A percentile compares a stretch with the other conserved stretches of the same genome.
Conservation (phyloP, 1,140 invertebrate genomes). For the Drosophila simulans region DNA sequence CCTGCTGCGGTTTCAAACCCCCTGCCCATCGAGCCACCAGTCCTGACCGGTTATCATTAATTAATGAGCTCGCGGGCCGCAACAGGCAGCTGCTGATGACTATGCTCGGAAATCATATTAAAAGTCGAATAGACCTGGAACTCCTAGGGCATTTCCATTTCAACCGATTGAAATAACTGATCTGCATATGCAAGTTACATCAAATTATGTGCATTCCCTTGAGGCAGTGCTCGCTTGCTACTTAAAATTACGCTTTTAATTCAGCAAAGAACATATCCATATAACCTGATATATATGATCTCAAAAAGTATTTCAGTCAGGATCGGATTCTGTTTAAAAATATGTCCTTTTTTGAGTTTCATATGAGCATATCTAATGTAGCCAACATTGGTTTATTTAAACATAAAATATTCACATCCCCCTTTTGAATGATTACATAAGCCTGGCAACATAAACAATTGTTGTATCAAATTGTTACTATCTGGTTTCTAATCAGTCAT, state of each 20-base stretch:
- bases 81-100: slow-evolving; percentile 18
- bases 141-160: slow-evolving; percentile 14
- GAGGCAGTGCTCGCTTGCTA: no score
- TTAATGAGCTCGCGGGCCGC: slow-evolving; percentile 48
- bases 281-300: no score
- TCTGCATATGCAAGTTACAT: background rate
- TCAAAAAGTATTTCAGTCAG: no score
- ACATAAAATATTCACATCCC: background rate
- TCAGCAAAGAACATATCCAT: no score
- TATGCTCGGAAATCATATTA: slow-evolving; percentile 19
- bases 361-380: no score
- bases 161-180: slow-evolving; percentile 6
- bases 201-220: background rate
- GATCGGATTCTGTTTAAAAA: no score
- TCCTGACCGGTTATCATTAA: slow-evolving; percentile 56
- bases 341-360: no score
- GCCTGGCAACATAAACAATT: slow-evolving; percentile 4
- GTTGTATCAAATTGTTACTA: slow-evolving; percentile 7
- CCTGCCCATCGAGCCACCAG: background rate
- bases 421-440: background rate
- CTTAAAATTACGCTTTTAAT: background rate
- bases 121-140: slow-evolving; percentile 15
- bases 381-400: no score
- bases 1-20: slow-evolving; percentile 38
- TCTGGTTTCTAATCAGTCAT: slow-evolving; percentile 31